Conservation (phyloP, 2,888 invertebrate species). For the Urechis unicinctus region DNA sequence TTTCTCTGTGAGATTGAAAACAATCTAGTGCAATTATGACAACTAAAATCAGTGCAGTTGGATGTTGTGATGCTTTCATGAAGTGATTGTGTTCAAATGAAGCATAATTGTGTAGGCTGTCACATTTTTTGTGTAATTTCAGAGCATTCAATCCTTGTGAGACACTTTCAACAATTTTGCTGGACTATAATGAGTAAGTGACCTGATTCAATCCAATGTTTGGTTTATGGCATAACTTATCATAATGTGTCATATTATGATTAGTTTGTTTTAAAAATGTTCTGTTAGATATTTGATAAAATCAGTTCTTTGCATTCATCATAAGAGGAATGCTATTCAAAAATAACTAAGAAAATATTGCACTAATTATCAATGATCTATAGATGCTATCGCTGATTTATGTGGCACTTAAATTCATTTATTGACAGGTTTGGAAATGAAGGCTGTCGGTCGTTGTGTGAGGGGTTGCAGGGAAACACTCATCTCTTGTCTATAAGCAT, state of each 20-base stretch:
- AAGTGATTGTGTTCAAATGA: too few species aligned
- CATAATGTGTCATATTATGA: too few species aligned
- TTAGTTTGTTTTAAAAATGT: too few species aligned
- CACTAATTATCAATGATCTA: too few species aligned
- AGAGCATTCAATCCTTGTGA: slow-evolving; percentile 28
- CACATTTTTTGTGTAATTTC: slow-evolving; percentile 13
- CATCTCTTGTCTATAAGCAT: slow-evolving; percentile 41
- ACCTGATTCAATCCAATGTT: neutral
- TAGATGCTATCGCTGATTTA: too few species aligned
- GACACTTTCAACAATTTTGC: slow-evolving; percentile 31
- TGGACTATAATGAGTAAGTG: slow-evolving; percentile 49
- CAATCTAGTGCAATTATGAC: neutral
- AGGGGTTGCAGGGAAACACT: slow-evolving; percentile 35
- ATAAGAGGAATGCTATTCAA: too few species aligned
- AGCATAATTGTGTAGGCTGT: neutral
- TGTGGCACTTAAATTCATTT: too few species aligned
- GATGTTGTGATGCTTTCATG: too few species aligned
- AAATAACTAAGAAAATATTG: too few species aligned
- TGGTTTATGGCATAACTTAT: too few species aligned
- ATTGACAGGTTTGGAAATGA: slow-evolving; percentile 45
- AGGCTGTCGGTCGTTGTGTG: slow-evolving; percentile 39
- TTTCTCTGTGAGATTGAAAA: slow-evolving; percentile 18
- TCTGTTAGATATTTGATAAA: neutral
- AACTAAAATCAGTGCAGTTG: too few species aligned
- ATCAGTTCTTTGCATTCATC: neutral